Evolutionary conservation across 2,113 vertebrate species (phyloP).

Genomic region (Dendropsophus ebraccatus): DNA sequence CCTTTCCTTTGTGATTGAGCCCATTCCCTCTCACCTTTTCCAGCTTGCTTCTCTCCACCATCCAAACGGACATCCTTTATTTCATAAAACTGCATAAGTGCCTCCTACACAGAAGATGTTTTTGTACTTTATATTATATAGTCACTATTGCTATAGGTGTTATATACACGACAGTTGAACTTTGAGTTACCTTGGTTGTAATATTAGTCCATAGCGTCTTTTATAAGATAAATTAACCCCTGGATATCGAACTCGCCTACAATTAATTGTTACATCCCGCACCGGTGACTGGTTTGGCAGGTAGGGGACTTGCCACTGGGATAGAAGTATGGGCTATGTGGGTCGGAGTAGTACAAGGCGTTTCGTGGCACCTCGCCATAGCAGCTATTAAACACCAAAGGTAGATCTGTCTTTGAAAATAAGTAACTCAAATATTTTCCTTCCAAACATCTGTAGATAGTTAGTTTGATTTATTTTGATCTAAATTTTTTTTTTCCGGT

Average conservation of each 20-base stretch:
- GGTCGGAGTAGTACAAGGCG: constrained; percentile 48
- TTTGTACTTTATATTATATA: neutral
- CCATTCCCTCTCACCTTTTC: neutral
- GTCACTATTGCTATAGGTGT: neutral
- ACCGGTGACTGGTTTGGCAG: neutral
- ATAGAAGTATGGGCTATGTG: neutral
- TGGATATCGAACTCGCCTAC: neutral
- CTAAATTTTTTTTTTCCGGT: constrained; percentile 67
- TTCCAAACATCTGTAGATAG: constrained; percentile 78
- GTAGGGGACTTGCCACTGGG: neutral
- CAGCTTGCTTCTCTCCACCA: neutral
- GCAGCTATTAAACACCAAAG: constrained; percentile 63
- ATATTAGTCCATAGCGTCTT: neutral
- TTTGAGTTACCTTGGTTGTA: neutral
- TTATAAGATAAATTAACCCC: constrained; percentile 1
- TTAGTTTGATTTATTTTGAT: constrained; percentile 77
- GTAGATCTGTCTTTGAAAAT: constrained; percentile 67
- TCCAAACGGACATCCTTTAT: neutral
- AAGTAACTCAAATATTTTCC: constrained; percentile 68
- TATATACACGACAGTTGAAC: neutral
- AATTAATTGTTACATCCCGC: neutral
- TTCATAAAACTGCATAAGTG: neutral
- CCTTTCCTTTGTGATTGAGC: neutral
- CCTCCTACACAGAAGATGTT: neutral
- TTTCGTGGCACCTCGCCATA: constrained; percentile 33